Conservation (phyloP, 2,888 invertebrate species). For the Tipula unca region DNA sequence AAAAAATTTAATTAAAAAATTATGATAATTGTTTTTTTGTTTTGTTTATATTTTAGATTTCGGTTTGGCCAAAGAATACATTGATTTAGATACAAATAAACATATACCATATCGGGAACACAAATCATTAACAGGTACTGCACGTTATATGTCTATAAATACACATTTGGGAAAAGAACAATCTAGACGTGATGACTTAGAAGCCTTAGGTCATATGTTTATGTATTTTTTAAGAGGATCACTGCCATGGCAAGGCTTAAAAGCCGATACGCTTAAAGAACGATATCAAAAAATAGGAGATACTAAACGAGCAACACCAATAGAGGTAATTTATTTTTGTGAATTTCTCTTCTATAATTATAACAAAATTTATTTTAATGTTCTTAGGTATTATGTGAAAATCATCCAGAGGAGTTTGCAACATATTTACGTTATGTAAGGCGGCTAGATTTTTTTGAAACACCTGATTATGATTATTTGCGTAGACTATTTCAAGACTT, state of each 20-base stretch:
- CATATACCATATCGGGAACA: conserved; percentile 99
- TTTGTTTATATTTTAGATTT: conserved; percentile 61
- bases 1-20: background rate
- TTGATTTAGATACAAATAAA: conserved; percentile 99
- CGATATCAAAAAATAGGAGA: conserved; percentile 99
- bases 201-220: conserved; percentile 99
- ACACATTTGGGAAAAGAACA: conserved; percentile 99
- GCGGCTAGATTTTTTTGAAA: conserved; percentile 98
- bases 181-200: conserved; percentile 97
- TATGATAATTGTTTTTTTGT: background rate
- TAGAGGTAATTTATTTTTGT: conserved; percentile 57
- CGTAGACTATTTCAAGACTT: conserved; percentile 90
- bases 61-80: conserved; percentile 99
- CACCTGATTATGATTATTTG: conserved; percentile 98
- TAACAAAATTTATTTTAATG: conserved; percentile 20
- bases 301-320: conserved; percentile 97
- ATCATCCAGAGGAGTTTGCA: conserved; percentile 92
- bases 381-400: conserved; percentile 62
- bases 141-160: conserved; percentile 99
- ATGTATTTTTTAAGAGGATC: conserved; percentile 99
- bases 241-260: conserved; percentile 99
- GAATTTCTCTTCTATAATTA: background rate
- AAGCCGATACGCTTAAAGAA: conserved; percentile 98
- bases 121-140: conserved; percentile 99
- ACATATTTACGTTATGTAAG: conserved; percentile 96